A percentile compares a stretch with the other conserved stretches of the same genome.
Conservation (phyloP, 2,113 vertebrate genomes). For the Gyps fulvus region DNA sequence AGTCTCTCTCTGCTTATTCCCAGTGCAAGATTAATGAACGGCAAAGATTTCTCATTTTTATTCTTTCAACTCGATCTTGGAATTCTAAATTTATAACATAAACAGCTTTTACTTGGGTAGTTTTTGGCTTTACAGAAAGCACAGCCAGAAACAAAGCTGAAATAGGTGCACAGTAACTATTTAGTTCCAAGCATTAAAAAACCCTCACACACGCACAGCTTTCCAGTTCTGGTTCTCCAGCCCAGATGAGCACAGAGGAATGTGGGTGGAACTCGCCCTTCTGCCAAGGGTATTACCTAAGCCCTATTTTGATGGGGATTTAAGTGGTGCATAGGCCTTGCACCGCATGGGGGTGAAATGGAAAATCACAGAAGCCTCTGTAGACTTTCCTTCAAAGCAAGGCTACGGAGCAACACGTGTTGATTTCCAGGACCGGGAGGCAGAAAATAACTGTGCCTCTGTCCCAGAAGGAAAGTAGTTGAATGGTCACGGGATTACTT, state of each 20-base stretch:
- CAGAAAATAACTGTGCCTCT: neutral
- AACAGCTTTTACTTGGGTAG: neutral
- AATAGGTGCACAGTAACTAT: neutral
- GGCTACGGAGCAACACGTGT: fast-evolving
- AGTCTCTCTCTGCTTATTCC: neutral
- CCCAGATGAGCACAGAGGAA: constrained; percentile 57
- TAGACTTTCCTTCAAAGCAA: neutral
- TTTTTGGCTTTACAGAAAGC: neutral
- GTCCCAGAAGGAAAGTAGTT: neutral
- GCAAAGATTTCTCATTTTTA: neutral
- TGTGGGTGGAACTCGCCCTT: constrained; percentile 53
- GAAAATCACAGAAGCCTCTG: constrained; percentile 42
- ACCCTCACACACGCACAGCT: neutral
- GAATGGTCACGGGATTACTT: neutral
- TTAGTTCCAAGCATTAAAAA: neutral
- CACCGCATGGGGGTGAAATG: neutral
- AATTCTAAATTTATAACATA: neutral
- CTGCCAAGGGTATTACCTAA: constrained; percentile 62
- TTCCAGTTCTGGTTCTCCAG: constrained; percentile 32
- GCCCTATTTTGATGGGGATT: constrained; percentile 40
- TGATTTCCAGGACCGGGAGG: neutral
- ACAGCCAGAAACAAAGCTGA: neutral
- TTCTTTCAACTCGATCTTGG: neutral
- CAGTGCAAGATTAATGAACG: neutral
- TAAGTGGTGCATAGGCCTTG: constrained; percentile 21